Evolutionary conservation across 64 coral and sea anemone genomes (phyloP).

Genomic region (Stichodactyla mertensii): DNA sequence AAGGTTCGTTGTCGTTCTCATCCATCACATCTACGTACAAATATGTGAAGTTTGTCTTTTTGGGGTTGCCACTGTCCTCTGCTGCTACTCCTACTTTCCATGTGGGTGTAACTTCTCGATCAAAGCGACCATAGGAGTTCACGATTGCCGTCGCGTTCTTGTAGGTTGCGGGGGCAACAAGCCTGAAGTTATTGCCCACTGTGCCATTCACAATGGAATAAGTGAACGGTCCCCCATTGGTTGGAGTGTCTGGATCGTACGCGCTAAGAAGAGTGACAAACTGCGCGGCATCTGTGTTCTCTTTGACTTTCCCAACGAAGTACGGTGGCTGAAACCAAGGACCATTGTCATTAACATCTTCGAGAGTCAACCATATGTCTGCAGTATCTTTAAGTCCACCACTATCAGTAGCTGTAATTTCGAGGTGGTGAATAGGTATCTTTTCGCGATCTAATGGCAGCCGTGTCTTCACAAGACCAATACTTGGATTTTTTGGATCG

Average conservation of each 20-base stretch:
- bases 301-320: constrained; percentile 72
- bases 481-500: constrained; percentile 43
- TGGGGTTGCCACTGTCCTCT: constrained; percentile 50
- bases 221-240: constrained; percentile 70
- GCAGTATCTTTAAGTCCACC: constrained; percentile 64
- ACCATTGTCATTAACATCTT: constrained; percentile 82
- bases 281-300: constrained; percentile 38
- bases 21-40: constrained; percentile 64
- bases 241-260: constrained; percentile 62
- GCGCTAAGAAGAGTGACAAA: constrained; percentile 49
- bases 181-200: not conserved
- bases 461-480: constrained; percentile 47
- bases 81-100: constrained; percentile 57
- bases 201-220: constrained; percentile 39
- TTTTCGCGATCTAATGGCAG: constrained; percentile 67
- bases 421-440: constrained; percentile 34
- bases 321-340: constrained; percentile 73
- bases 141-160: constrained; percentile 33
- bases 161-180: constrained; percentile 5
- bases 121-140: constrained; percentile 47
- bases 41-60: constrained; percentile 30
- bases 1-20: constrained; percentile 68
- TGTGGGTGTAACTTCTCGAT: constrained; percentile 20
- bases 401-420: constrained; percentile 71
- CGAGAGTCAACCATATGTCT: constrained; percentile 41